Evolutionary conservation across 2,797 vertebrate genomes (phyloP).

Genomic region (Carcharodon carcharias): DNA sequence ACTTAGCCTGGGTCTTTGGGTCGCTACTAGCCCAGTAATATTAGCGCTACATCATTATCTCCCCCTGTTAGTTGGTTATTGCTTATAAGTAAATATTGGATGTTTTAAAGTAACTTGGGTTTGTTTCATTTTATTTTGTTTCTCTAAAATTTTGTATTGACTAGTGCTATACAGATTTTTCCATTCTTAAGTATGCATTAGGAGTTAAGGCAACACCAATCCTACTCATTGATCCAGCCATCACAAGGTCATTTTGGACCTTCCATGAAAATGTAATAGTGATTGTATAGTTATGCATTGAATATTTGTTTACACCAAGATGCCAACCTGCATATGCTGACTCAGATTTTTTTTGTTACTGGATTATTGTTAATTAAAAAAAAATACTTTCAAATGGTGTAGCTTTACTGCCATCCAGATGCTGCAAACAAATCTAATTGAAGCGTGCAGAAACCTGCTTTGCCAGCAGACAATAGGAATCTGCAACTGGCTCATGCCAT

Average conservation of each 20-base stretch:
- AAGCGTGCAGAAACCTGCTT: not conserved
- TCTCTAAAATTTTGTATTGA: not conserved
- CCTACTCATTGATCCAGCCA: not conserved
- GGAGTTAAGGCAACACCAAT: not conserved
- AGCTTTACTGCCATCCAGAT: not conserved
- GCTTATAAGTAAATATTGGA: not conserved
- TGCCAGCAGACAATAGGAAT: not conserved
- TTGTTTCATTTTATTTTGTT: not conserved
- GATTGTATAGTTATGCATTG: no score
- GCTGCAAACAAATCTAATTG: not conserved
- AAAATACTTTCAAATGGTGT: not conserved
- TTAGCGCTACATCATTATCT: no score
- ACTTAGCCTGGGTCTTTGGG: no score
- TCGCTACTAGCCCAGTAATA: no score
- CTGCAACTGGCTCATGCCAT: not conserved
- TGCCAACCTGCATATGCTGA: not conserved
- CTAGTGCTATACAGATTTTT: not conserved
- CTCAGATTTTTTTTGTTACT: not conserved
- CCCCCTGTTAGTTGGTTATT: not conserved
- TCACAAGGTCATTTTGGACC: no score
- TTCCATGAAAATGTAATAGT: not conserved
- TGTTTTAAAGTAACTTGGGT: not conserved
- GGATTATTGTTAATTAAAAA: not conserved
- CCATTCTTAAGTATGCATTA: not conserved
- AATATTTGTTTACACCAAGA: not conserved